A percentile compares a stretch with the other conserved stretches of the same genome.
These are phyloP conservation scores for Sebastiscus tertius DNA, from an alignment of 2,797 vertebrate genomes.

Conservation along the genomic window DNA sequence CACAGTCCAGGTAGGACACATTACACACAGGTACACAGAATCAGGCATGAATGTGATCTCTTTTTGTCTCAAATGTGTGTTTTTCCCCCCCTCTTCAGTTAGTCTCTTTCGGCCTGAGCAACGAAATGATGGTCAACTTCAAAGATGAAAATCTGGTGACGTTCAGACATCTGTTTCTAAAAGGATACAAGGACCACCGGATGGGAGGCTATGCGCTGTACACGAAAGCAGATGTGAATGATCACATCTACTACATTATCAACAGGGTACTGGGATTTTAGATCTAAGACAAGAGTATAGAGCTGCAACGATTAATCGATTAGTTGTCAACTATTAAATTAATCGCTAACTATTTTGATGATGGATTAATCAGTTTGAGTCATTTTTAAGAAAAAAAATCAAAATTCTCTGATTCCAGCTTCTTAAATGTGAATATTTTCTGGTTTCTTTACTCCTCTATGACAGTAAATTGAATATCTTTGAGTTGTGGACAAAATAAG, in stretches of 20 bases:
- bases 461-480: too few species aligned
- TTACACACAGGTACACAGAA: neutral
- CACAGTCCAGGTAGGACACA: conserved; percentile 87
- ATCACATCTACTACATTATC: conserved; percentile 88
- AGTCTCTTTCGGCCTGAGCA: conserved; percentile 93
- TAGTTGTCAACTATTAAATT: too few species aligned
- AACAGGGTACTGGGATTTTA: conserved; percentile 79
- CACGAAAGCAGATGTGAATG: conserved; percentile 88
- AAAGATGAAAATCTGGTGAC: conserved; percentile 92
- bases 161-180: conserved; percentile 95
- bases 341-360: too few species aligned
- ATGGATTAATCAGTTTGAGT: too few species aligned
- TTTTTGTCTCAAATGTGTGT: neutral
- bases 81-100: conserved; percentile 75
- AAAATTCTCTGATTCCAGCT: rapidly evolving
- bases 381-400: too few species aligned
- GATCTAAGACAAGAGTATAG: neutral
- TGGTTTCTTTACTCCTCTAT: too few species aligned
- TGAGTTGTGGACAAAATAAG: too few species aligned
- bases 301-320: too few species aligned
- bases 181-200: conserved; percentile 87
- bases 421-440: too few species aligned
- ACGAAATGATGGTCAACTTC: conserved; percentile 97
- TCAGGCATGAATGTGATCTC: neutral
- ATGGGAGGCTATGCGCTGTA: conserved; percentile 88